These are phyloP conservation scores for Diabrotica undecimpunctata DNA, from an alignment of 1,140 invertebrate species.

Conservation along the genomic window DNA sequence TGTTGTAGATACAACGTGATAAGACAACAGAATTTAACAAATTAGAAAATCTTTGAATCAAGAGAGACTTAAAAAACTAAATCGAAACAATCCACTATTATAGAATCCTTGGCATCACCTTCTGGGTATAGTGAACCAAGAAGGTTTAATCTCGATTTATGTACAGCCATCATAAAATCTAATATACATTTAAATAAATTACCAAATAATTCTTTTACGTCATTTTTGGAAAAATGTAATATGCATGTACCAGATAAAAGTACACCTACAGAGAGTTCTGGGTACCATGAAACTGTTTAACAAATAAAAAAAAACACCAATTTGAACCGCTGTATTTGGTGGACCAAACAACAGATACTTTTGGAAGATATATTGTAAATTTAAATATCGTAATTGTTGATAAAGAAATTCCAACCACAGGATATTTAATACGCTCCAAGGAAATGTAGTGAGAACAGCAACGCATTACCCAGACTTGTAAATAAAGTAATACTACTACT, in stretches of 20 bases:
- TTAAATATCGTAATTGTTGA: constrained; percentile 13
- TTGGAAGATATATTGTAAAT: constrained; percentile 9
- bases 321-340: constrained; percentile 2
- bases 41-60: too few relatives aligned
- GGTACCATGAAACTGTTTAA: background rate
- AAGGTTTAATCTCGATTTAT: constrained; percentile 9
- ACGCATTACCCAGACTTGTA: constrained; percentile 10
- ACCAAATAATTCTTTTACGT: background rate
- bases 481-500: constrained; percentile 12
- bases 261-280: background rate
- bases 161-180: constrained; percentile 12
- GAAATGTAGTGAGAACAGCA: constrained; percentile 15
- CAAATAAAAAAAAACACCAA: background rate
- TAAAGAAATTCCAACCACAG: constrained; percentile 5
- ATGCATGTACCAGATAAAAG: background rate
- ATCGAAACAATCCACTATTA: constrained; percentile 1
- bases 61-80: too few relatives aligned
- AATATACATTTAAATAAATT: constrained; percentile 11
- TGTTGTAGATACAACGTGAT: background rate
- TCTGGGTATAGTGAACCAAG: constrained; percentile 3
- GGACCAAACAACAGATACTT: constrained; percentile 13
- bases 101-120: constrained; percentile 9
- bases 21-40: too few relatives aligned
- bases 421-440: constrained; percentile 17
- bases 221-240: constrained; percentile 14